Percentiles rank a stretch among this genome's conserved stretches.
Conservation (phyloP, 2,888 invertebrate genomes). For the Cetonia aurata region DNA sequence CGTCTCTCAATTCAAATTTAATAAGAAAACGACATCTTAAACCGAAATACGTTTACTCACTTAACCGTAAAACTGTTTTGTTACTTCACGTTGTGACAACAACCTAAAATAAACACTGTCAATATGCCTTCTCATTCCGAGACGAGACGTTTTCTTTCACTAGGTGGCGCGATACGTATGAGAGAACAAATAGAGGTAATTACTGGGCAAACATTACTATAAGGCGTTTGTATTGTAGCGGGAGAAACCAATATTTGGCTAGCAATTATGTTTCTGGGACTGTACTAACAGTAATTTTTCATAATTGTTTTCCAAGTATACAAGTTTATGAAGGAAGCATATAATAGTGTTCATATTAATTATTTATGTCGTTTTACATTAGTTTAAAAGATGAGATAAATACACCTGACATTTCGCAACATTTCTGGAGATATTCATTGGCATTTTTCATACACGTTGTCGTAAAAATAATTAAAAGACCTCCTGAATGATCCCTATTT, state of each 20-base stretch:
- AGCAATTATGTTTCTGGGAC: conserved; percentile 42
- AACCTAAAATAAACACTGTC: conserved; percentile 30
- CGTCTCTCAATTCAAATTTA: too few species aligned
- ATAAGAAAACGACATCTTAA: too few species aligned
- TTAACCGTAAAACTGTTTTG: conserved; percentile 25
- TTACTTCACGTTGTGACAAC: conserved; percentile 32
- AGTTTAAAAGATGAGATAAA: too few species aligned
- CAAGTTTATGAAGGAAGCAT: conserved; percentile 9
- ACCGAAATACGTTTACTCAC: neutral
- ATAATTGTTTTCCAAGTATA: conserved; percentile 40
- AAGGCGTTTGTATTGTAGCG: conserved; percentile 45
- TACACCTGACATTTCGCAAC: too few species aligned
- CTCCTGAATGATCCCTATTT: too few species aligned
- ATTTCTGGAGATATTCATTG: too few species aligned
- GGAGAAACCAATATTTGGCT: conserved; percentile 44
- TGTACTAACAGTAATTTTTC: conserved; percentile 43
- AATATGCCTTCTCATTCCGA: conserved; percentile 35
- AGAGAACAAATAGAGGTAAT: conserved; percentile 48
- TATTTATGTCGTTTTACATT: too few species aligned
- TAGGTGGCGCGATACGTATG: conserved; percentile 51
- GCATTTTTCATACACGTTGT: too few species aligned
- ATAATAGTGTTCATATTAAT: too few species aligned
- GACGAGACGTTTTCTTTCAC: conserved; percentile 28
- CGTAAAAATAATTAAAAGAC: too few species aligned
- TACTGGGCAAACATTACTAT: conserved; percentile 41